phyloP scores from a whole-genome alignment of 2,113 vertebrate genomes.

The Rhinolophus sinicus region DNA sequence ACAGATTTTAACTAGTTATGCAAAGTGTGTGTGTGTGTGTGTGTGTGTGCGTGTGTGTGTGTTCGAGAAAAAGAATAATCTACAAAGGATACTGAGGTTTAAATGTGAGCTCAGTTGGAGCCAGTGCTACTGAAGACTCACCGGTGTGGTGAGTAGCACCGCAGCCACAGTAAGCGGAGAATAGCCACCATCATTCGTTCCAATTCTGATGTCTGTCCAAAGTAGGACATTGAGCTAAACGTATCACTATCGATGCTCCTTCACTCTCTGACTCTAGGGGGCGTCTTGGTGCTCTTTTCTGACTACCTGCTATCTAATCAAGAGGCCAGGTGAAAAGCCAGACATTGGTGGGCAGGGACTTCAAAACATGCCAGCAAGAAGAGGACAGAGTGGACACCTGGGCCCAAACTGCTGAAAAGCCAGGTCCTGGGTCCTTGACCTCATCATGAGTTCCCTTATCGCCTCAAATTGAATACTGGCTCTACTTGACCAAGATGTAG shows the following conservation, averaged over 20 bases:
- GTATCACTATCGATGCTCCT: fast-evolving
- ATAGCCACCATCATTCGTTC: neutral
- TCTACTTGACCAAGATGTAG: neutral
- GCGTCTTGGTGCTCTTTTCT: neutral
- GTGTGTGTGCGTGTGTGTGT: neutral
- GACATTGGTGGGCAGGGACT: neutral
- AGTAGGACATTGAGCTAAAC: neutral
- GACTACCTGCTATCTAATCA: neutral
- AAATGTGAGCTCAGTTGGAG: neutral
- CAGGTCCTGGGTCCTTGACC: neutral
- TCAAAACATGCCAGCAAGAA: neutral
- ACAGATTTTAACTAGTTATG: neutral
- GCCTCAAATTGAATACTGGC: neutral
- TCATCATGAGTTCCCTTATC: neutral
- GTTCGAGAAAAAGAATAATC: neutral
- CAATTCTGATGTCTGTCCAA: neutral
- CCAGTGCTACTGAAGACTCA: neutral
- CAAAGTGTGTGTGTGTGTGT: neutral
- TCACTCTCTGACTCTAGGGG: neutral
- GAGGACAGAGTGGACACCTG: neutral
- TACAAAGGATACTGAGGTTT: neutral
- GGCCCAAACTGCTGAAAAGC: neutral
- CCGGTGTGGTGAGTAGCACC: fast-evolving
- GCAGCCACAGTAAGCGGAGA: neutral
- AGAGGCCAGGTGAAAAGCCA: neutral